Percentiles rank a stretch among this genome's conserved stretches.
phyloP scores from a whole-genome alignment of 2,113 vertebrate genomes.

The Prolemur simus region DNA sequence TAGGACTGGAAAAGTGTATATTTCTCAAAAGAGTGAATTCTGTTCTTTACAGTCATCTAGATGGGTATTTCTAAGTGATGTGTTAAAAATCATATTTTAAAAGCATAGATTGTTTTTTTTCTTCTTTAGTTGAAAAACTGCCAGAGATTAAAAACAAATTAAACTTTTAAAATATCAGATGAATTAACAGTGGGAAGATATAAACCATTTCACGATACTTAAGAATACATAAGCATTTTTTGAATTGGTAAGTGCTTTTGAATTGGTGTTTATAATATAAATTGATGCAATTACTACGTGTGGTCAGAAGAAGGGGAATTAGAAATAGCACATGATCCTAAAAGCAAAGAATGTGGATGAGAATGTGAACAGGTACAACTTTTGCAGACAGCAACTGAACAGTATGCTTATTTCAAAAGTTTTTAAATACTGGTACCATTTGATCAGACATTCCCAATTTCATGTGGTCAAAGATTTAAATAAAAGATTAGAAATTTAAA shows the following conservation, averaged over 20 bases:
- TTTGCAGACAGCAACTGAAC: neutral
- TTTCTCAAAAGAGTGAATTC: neutral
- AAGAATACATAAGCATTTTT: neutral
- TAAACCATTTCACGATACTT: slow-evolving; percentile 14
- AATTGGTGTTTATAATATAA: slow-evolving; percentile 58
- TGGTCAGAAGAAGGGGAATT: neutral
- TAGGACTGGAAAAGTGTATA: neutral
- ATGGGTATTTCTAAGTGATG: neutral
- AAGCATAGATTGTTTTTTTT: neutral
- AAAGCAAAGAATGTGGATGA: neutral
- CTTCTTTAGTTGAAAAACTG: neutral
- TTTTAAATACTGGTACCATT: neutral
- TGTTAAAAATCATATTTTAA: neutral
- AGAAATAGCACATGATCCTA: neutral
- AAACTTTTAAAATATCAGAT: slow-evolving; percentile 53
- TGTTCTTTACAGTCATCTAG: neutral
- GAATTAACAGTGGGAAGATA: neutral
- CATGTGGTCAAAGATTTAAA: neutral
- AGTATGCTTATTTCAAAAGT: neutral
- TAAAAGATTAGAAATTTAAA: neutral
- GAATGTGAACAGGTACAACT: neutral
- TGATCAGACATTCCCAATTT: neutral
- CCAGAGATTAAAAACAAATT: neutral
- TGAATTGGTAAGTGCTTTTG: no score
- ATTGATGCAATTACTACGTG: slow-evolving; percentile 28